These are phyloP conservation scores for Cheirogaleus medius DNA, from an alignment of 2,113 vertebrate species.

Conservation along the genomic window DNA sequence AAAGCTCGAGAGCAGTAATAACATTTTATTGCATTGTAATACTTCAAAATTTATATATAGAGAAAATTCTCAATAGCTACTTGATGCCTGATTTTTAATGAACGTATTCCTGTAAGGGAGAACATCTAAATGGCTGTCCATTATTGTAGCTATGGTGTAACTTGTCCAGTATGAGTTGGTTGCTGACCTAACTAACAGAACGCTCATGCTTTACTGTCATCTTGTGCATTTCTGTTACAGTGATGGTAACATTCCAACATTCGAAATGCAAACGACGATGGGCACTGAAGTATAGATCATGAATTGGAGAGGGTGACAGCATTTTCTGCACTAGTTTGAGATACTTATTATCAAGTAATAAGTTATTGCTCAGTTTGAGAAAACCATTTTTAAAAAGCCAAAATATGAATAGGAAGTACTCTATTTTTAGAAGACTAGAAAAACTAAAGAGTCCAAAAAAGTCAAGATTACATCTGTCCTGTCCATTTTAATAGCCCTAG, in stretches of 20 bases:
- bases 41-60: background rate
- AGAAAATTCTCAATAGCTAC: background rate
- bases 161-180: background rate
- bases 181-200: background rate
- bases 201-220: background rate
- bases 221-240: too few relatives aligned
- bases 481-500: background rate
- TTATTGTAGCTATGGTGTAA: fast-evolving
- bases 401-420: background rate
- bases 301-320: fast-evolving
- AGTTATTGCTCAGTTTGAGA: background rate
- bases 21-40: background rate
- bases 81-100: background rate
- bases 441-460: background rate
- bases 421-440: background rate
- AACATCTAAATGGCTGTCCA: too few relatives aligned
- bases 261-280: background rate
- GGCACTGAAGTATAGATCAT: too few relatives aligned
- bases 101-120: background rate
- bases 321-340: background rate
- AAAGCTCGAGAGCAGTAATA: background rate
- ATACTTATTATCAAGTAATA: background rate
- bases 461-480: background rate
- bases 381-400: background rate
- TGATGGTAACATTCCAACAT: too few relatives aligned